Evolutionary conservation across 1,140 invertebrate genomes (phyloP).

Genomic region (Drosophila mauritiana): DNA sequence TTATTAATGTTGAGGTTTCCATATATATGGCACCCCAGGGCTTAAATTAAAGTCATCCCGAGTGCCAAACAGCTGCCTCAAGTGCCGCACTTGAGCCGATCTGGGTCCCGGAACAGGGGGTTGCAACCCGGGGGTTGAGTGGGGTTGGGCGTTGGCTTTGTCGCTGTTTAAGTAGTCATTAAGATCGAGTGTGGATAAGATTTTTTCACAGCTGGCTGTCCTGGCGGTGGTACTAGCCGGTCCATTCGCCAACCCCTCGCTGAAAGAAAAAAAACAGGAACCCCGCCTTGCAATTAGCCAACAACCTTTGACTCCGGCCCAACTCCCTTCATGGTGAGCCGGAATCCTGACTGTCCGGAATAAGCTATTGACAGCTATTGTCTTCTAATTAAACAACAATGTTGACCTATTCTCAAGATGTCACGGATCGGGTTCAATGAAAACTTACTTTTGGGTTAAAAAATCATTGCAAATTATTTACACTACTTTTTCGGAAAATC

Average conservation of each 20-base stretch:
- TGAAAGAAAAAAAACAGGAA: neutral
- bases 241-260: neutral
- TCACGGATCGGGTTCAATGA: constrained; percentile 65
- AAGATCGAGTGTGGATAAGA: constrained; percentile 77
- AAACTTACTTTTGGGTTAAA: constrained; percentile 34
- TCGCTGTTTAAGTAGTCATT: constrained; percentile 80
- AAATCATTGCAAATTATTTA: constrained; percentile 35
- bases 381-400: constrained; percentile 80
- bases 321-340: constrained; percentile 4
- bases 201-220: constrained; percentile 69
- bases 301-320: constrained; percentile 43
- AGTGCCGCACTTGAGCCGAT: constrained; percentile 63
- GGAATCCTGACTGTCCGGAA: neutral
- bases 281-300: constrained; percentile 44
- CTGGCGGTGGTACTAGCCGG: neutral
- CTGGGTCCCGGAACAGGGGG: constrained; percentile 15
- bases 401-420: constrained; percentile 74
- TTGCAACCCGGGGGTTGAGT: constrained; percentile 13
- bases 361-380: constrained; percentile 77
- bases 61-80: constrained; percentile 58
- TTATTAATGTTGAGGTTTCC: constrained; percentile 82
- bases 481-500: constrained; percentile 31
- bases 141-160: constrained; percentile 49
- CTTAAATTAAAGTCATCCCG: constrained; percentile 74
- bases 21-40: constrained; percentile 73